Evolutionary conservation across 2,113 vertebrate species (phyloP).

Genomic region (Clupea harengus): DNA sequence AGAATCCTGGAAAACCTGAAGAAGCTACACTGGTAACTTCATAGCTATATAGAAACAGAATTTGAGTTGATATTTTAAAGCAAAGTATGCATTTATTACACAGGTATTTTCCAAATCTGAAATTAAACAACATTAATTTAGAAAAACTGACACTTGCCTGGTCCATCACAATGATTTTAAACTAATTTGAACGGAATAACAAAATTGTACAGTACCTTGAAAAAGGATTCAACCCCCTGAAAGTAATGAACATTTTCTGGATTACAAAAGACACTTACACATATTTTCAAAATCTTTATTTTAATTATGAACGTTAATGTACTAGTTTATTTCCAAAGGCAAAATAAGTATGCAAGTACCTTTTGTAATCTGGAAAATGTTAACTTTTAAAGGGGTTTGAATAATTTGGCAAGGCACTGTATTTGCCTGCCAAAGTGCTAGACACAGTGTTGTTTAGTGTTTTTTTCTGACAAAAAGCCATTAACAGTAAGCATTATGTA

Average conservation of each 20-base stretch:
- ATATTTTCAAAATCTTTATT: neutral
- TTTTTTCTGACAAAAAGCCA: neutral
- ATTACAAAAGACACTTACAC: neutral
- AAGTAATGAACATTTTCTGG: neutral
- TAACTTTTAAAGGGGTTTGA: neutral
- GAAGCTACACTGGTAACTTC: neutral
- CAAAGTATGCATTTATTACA: neutral
- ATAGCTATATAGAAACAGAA: too few species aligned
- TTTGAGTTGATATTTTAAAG: neutral
- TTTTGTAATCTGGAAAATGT: neutral
- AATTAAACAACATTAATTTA: neutral
- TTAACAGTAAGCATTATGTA: neutral
- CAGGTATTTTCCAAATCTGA: neutral
- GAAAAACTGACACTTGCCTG: neutral
- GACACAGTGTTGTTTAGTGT: neutral
- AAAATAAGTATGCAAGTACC: neutral
- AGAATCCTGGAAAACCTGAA: too few species aligned
- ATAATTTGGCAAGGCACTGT: neutral
- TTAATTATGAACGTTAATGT: neutral
- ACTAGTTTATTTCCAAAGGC: neutral
- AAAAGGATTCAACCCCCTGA: neutral
- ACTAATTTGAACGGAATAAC: neutral
- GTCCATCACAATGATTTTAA: neutral
- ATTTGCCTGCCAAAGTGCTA: neutral
- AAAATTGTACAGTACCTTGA: neutral